A percentile compares a stretch with the other conserved stretches of the same genome.
These are phyloP conservation scores for Abrostola triplasia DNA, from an alignment of 2,888 invertebrate species.

Conservation along the genomic window DNA sequence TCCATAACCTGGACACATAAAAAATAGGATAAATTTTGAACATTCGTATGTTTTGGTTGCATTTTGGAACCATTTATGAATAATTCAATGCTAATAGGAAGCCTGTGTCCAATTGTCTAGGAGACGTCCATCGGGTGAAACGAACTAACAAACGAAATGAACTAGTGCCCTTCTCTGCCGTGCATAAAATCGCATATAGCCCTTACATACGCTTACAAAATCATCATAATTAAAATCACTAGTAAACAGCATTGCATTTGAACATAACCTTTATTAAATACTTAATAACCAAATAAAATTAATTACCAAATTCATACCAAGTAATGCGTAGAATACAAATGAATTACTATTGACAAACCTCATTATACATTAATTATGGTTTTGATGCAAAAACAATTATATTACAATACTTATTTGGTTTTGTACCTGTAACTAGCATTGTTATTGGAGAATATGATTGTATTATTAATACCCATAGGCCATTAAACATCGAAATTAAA, in stretches of 20 bases:
- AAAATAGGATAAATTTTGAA: too few species aligned
- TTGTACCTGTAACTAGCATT: constrained; percentile 10
- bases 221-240: too few species aligned
- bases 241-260: background rate
- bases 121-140: too few species aligned
- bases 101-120: too few species aligned
- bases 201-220: too few species aligned
- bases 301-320: constrained; percentile 18
- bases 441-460: constrained; percentile 9
- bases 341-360: constrained; percentile 9
- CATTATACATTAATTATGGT: constrained; percentile 13
- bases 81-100: too few species aligned
- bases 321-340: constrained; percentile 6
- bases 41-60: too few species aligned
- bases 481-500: background rate
- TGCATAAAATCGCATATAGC: too few species aligned
- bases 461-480: background rate
- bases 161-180: too few species aligned
- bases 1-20: too few species aligned
- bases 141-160: too few species aligned
- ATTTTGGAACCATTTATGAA: too few species aligned
- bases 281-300: constrained; percentile 16
- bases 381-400: constrained; percentile 15
- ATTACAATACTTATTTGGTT: constrained; percentile 23
- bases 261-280: constrained; percentile 3